Base-by-base conservation (phyloP, 2,888 invertebrate genomes). In the Subacronicta megacephala region DNA sequence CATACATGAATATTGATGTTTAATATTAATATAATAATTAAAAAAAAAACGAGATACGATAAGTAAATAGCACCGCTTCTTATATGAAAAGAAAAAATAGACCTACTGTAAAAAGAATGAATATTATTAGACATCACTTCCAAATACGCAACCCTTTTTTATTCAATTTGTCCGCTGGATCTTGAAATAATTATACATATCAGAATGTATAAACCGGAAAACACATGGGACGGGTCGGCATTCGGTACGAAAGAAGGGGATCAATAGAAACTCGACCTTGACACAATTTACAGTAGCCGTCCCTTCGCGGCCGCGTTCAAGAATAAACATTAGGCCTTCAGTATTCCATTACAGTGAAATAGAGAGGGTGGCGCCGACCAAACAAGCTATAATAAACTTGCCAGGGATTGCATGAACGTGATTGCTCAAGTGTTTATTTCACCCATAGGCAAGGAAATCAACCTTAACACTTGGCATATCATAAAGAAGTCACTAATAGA, bases 241-340 rank as follows among this genome's bases (percentile, higher is more conserved):
- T 84, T 83, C 81, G 84, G 82, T 81, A 81, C 80, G 84, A 90
- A 90, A 92, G 89, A 90, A 90, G 82, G 85, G 83, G 90, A 90
- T 93, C 93, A 88, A 93, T 93, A 93, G 84, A 77, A 80, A 81
- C 77, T 74, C 89, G 90, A 92, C 93, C 93, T 88, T 93, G 93
- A 93, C 93, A 93, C 89, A 86, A 85, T 92, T 93, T 88, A 83
- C 85, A 89, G 83, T 87, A 83, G 87, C 87, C 84, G 84, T 87
- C 85, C 83, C 84, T 86, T 83, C 76, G 87, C 81, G 83, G 84
- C 78, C 81, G 80, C 80, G 74, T 83, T 82, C 84, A 83, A 90
- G 88, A 89, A 92, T 90, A 92, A 90, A 91, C 88, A 90, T 80
- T 78, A 80, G 82, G 82, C 86, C 82, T 86, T 83, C 79, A 77